These are phyloP conservation scores for Folsomia manolachei DNA, from an alignment of 2,888 invertebrate species.

Conservation along the genomic window DNA sequence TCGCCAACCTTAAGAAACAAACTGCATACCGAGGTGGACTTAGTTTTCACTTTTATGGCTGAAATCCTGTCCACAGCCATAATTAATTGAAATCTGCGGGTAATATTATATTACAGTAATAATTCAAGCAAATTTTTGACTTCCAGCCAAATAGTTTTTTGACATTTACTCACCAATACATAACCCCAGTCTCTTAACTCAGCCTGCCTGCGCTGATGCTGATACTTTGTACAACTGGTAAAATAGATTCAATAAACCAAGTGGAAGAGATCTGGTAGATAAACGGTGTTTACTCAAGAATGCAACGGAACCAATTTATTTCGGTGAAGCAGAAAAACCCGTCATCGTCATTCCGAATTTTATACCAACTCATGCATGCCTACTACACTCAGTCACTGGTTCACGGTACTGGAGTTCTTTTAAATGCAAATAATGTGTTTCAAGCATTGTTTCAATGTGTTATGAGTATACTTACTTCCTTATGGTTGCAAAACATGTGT, in stretches of 20 bases:
- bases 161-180: neutral
- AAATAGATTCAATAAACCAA: neutral
- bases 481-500: too few species aligned
- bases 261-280: neutral
- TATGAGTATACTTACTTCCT: too few species aligned
- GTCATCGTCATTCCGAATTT: neutral
- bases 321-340: neutral
- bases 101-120: neutral
- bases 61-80: neutral
- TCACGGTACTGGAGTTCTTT: neutral
- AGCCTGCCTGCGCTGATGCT: too few species aligned
- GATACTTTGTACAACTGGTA: too few species aligned
- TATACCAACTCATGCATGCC: neutral
- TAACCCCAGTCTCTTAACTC: neutral
- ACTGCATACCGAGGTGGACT: too few species aligned
- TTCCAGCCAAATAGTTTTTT: neutral
- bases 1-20: too few species aligned
- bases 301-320: slow-evolving; percentile 5
- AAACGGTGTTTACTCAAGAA: neutral
- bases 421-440: neutral
- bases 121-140: neutral
- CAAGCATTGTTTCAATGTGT: too few species aligned
- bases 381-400: neutral
- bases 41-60: neutral
- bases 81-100: neutral